Base-by-base conservation (phyloP, 2,888 invertebrate genomes). In the Parnassius smintheus region DNA sequence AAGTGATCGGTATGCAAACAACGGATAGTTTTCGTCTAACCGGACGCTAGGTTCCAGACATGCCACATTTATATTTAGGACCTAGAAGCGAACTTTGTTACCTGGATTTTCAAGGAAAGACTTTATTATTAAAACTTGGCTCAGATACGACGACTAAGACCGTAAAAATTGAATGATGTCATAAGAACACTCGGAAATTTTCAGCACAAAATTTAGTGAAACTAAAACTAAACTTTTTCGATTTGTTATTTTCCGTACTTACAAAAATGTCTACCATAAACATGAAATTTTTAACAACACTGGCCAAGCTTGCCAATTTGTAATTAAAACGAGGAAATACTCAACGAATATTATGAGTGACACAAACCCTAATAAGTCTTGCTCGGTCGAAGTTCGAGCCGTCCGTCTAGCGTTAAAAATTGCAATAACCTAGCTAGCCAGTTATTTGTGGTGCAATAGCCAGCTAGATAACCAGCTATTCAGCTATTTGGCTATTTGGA, bases 11-110 rank as follows among this genome's bases (percentile, higher is more conserved):
- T 77, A 77, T 77, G 76, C 77, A 59, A 64, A 56, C 64, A 66
- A 65, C 74, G 74, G 66, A 65, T 71, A 69, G 65, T 71, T 78
- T 78, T 79, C 75, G 79, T 80, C 64, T 66, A 66, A 70, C 74
- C 81, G 81, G 81, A 81, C 72, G 75, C 73, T 71, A 70, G 63
- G 54, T 49, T 48, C 63, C 61, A 67, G 65, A 60, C 64, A 60
- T 56, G 67, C 62, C 61, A 56, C 62, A 66, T 51, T 63, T 67
- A 68, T 70, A 64, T 70, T 66, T 66, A 67, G 69, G 59, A 64
- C 59, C 64, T 70, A 68, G 67, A 65, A 64, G 61, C 59, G 50
- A 69, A 66, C 66, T 13, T 49, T 54, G 61, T 59, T 65, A 62
- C 61, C 65, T 25, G 69, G 56, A 61, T 62, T 49, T 64, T 56